Conservation (phyloP, 2,797 vertebrate species). For the Glyptemys insculpta region DNA sequence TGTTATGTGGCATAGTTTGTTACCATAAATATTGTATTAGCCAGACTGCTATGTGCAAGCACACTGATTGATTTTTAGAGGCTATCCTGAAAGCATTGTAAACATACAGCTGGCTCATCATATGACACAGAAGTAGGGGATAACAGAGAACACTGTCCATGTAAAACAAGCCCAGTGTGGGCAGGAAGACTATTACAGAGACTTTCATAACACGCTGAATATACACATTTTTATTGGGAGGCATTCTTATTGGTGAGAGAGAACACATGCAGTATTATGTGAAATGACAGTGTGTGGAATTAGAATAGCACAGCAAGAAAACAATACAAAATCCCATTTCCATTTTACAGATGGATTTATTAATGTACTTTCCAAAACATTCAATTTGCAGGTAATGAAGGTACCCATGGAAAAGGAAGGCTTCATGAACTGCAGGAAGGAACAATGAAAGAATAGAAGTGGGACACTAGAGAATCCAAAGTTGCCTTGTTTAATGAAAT, state of each 20-base stretch:
- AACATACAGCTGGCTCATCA: background rate
- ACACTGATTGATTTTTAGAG: background rate
- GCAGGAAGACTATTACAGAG: background rate
- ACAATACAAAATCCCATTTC: background rate
- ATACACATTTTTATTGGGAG: background rate
- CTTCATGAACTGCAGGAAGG: background rate
- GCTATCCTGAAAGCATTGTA: background rate
- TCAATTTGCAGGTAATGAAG: background rate
- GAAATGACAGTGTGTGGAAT: background rate
- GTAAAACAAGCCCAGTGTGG: fast-evolving
- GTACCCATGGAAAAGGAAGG: background rate
- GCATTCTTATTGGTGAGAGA: background rate
- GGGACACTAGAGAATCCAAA: background rate
- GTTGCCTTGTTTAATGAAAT: background rate
- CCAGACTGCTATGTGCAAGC: background rate
- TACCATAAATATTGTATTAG: background rate
- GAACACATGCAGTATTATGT: background rate
- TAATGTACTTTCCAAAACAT: background rate
- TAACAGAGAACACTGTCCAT: fast-evolving
- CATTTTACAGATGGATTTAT: fast-evolving
- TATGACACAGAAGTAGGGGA: background rate
- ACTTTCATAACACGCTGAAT: background rate
- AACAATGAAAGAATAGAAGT: background rate
- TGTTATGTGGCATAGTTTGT: background rate
- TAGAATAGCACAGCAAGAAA: background rate